Conservation (phyloP, 2,113 vertebrate genomes). For the Fregetta grallaria region DNA sequence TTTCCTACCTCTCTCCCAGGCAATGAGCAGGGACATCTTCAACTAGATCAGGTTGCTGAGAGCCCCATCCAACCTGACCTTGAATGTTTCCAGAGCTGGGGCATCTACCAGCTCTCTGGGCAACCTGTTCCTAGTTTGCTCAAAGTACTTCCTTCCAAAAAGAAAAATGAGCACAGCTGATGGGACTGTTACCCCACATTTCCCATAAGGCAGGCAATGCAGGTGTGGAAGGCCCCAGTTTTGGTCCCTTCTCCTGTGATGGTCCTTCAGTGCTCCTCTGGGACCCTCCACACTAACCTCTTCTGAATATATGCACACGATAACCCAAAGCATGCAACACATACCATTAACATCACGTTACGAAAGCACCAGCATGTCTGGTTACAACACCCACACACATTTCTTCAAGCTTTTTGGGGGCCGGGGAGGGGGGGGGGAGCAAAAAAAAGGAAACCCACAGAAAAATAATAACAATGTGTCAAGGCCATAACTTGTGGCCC, state of each 20-base stretch:
- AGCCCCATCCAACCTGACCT: not conserved
- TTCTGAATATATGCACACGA: fast-evolving
- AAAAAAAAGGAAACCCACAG: not conserved
- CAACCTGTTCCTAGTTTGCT: not conserved
- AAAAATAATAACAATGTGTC: not conserved
- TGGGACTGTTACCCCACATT: not conserved
- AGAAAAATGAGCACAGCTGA: not conserved
- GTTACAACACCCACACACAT: not conserved
- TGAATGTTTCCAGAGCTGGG: not conserved
- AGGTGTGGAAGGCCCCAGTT: not conserved
- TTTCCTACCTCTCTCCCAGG: not conserved
- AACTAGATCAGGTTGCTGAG: not conserved
- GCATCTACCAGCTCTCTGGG: not conserved
- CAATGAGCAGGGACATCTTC: not conserved
- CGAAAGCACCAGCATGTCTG: not conserved
- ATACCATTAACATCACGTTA: not conserved
- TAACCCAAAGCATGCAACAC: not conserved
- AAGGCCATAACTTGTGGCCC: not conserved
- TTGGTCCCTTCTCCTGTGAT: not conserved
- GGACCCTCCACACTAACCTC: not conserved
- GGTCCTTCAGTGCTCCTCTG: not conserved
- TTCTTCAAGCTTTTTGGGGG: not conserved
- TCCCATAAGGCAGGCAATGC: not conserved
- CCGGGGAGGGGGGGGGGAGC: not conserved
- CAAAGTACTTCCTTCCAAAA: not conserved